Conservation (phyloP, 2,888 invertebrate species). For the Sinodicranocentrus sp. region DNA sequence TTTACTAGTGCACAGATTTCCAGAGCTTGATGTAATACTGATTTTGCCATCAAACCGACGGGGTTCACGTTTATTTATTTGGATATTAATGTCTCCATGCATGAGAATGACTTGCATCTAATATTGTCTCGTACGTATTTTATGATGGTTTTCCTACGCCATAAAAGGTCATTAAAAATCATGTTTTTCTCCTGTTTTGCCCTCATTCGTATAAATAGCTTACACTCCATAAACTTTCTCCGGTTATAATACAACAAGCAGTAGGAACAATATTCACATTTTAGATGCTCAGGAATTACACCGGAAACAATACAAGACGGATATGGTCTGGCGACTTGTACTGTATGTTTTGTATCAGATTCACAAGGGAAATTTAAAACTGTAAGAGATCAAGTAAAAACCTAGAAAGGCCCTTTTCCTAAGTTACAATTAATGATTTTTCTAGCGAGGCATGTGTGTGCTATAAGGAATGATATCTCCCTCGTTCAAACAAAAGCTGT, state of each 20-base stretch:
- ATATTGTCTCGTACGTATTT: conserved; percentile 7
- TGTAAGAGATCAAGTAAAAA: neutral
- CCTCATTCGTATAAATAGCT: neutral
- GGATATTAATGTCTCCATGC: conserved; percentile 50
- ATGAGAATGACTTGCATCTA: neutral
- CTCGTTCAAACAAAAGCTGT: neutral
- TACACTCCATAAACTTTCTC: conserved; percentile 1
- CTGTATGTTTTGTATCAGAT: conserved; percentile 15
- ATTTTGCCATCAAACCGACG: neutral
- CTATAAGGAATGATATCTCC: neutral
- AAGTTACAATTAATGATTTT: conserved; percentile 13
- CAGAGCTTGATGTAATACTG: too few relatives aligned
- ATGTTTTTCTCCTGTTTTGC: neutral
- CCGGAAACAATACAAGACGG: conserved; percentile 24
- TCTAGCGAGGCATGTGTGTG: neutral
- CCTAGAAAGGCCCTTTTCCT: neutral
- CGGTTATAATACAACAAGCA: neutral
- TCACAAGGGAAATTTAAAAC: conserved; percentile 10
- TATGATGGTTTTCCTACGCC: conserved; percentile 43
- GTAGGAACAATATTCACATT: neutral
- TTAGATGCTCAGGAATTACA: neutral
- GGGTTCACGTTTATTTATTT: conserved; percentile 41
- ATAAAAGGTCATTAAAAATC: conserved; percentile 38
- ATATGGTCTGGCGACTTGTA: conserved; percentile 5
- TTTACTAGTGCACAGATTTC: too few relatives aligned